Evolutionary conservation across 2,113 vertebrate species (phyloP).

Genomic region (Hippocampus zosterae): DNA sequence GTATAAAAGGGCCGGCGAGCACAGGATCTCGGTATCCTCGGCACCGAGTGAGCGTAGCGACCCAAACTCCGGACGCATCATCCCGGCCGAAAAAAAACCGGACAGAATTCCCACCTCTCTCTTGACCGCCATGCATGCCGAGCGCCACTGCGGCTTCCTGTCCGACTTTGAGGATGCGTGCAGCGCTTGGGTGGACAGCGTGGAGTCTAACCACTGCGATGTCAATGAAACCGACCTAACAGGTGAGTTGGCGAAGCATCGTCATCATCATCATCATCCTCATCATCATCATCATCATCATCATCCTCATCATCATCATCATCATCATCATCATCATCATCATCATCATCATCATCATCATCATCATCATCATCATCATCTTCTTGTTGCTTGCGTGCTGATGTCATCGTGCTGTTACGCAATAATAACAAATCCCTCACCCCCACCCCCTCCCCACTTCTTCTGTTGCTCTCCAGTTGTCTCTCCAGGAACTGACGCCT

Average conservation of each 20-base stretch:
- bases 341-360: neutral
- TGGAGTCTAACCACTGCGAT: slow-evolving; percentile 54
- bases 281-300: no score
- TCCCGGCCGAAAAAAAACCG: neutral
- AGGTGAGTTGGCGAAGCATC: slow-evolving; percentile 40
- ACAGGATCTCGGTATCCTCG: slow-evolving; percentile 41
- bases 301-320: neutral
- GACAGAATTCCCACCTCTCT: slow-evolving; percentile 8
- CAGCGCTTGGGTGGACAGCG: slow-evolving; percentile 67
- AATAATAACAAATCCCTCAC: slow-evolving; percentile 7
- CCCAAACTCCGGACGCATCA: neutral
- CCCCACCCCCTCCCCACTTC: slow-evolving; percentile 8
- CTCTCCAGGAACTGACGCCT: slow-evolving; percentile 72
- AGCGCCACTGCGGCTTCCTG: slow-evolving; percentile 65
- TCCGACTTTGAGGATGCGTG: slow-evolving; percentile 66
- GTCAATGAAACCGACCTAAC: slow-evolving; percentile 49
- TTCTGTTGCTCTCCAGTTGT: slow-evolving; percentile 65
- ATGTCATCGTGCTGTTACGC: neutral
- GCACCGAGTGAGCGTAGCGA: slow-evolving; percentile 21
- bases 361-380: neutral
- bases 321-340: no score
- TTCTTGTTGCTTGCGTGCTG: neutral
- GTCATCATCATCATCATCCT: neutral
- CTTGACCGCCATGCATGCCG: slow-evolving; percentile 47
- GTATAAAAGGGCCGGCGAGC: slow-evolving; percentile 74